phyloP scores from a whole-genome alignment of 2,113 vertebrate species.

The Herpetotheres cachinnans region DNA sequence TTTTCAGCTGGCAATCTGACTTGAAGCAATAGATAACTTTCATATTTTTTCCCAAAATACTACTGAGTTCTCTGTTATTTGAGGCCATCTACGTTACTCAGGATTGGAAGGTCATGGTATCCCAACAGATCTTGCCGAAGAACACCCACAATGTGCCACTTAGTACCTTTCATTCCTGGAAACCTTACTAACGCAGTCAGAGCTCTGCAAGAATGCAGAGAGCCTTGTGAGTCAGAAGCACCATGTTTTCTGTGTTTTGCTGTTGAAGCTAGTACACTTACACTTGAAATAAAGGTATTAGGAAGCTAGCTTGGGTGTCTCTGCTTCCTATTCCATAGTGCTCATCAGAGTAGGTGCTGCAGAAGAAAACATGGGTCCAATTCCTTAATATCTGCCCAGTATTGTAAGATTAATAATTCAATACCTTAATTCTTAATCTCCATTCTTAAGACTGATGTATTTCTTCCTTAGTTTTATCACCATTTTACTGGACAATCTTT shows the following conservation, averaged over 20 bases:
- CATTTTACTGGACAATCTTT: background rate
- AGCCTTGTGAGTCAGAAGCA: background rate
- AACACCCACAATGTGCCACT: background rate
- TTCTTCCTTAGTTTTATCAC: background rate
- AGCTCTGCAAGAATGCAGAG: background rate
- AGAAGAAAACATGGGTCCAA: background rate
- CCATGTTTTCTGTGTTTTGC: background rate
- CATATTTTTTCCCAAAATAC: background rate
- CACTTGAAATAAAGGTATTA: background rate
- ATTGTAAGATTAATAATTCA: background rate
- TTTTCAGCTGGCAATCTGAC: background rate
- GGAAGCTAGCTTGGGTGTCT: background rate
- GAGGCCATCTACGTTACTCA: background rate
- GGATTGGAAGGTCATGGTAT: background rate
- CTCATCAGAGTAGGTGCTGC: background rate
- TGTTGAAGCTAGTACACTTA: background rate
- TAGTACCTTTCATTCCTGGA: background rate
- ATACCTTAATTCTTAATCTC: background rate
- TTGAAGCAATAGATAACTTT: background rate
- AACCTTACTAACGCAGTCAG: background rate
- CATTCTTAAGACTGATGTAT: background rate
- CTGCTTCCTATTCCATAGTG: background rate
- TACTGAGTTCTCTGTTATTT: background rate
- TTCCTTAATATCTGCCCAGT: background rate
- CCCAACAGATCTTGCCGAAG: background rate